Conservation (phyloP, 1,140 invertebrate genomes). For the Drosophila malerkotliana region DNA sequence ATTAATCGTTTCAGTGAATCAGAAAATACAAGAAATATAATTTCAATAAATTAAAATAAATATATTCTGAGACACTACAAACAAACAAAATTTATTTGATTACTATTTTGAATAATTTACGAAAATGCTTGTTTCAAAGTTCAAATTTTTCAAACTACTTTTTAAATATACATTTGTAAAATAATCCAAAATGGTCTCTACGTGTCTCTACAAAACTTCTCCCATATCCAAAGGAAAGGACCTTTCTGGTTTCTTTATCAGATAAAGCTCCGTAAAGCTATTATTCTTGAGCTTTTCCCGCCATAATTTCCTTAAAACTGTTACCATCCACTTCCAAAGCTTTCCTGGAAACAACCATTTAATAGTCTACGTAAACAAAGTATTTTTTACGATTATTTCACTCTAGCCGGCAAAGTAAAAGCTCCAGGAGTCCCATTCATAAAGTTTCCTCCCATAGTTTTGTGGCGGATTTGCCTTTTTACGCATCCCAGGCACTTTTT, state of each 20-base stretch:
- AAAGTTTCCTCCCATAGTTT: slow-evolving; percentile 30
- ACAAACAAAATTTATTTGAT: background rate
- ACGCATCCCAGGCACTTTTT: slow-evolving; percentile 24
- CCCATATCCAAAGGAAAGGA: background rate
- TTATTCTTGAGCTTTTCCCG: slow-evolving; percentile 18
- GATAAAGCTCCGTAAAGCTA: slow-evolving; percentile 18
- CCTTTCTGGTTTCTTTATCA: background rate
- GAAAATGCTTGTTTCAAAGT: too few relatives aligned
- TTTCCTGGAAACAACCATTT: slow-evolving; percentile 54
- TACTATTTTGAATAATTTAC: too few relatives aligned
- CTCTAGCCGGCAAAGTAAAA: slow-evolving; percentile 43
- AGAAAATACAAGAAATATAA: background rate
- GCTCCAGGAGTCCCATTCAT: slow-evolving; percentile 57
- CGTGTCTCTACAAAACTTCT: background rate
- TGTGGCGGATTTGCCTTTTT: slow-evolving; percentile 23
- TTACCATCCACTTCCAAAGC: slow-evolving; percentile 44
- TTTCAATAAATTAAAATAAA: background rate
- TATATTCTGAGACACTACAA: background rate
- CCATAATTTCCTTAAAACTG: slow-evolving; percentile 38
- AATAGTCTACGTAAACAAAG: slow-evolving; percentile 44
- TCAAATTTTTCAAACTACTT: background rate
- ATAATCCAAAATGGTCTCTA: too few relatives aligned
- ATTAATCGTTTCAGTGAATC: background rate
- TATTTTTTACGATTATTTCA: slow-evolving; percentile 24
- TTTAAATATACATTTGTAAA: too few relatives aligned